Percentiles rank a stretch among this genome's conserved stretches.
Conservation (phyloP, 2,888 invertebrate genomes). For the Plebejus melissa region DNA sequence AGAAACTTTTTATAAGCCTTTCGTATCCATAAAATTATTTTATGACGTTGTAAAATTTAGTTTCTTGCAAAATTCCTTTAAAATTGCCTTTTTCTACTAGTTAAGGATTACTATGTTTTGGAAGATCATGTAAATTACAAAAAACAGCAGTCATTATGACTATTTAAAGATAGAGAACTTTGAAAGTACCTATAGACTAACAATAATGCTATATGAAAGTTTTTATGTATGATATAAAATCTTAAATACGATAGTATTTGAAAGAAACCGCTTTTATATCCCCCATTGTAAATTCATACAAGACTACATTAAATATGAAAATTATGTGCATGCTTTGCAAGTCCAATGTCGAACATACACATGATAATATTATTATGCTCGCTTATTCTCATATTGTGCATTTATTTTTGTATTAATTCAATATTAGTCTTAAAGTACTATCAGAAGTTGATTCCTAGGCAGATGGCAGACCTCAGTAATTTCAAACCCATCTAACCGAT, state of each 20-base stretch:
- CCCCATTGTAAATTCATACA: not conserved
- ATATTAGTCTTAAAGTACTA: not conserved
- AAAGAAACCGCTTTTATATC: not conserved
- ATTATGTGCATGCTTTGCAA: not conserved
- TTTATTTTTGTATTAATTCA: not conserved
- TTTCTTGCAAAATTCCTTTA: not conserved
- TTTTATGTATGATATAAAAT: too few relatives aligned
- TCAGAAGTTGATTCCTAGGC: too few relatives aligned
- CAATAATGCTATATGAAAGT: too few relatives aligned
- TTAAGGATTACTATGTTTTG: not conserved
- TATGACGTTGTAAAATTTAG: not conserved
- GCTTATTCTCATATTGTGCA: not conserved
- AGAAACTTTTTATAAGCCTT: slow-evolving; percentile 5
- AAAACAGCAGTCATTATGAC: too few relatives aligned
- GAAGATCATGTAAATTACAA: too few relatives aligned
- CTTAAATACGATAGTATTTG: not conserved
- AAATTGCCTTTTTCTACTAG: not conserved
- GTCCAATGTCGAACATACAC: not conserved
- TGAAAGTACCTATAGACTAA: too few relatives aligned
- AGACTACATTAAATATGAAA: slow-evolving; percentile 22
- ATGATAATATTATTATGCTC: not conserved
- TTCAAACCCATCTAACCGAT: too few relatives aligned
- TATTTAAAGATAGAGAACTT: too few relatives aligned
- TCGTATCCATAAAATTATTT: not conserved
- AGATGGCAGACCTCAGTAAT: too few relatives aligned